Base-by-base conservation (phyloP, 92 coral and sea anemone species). In the Porites evermanni region DNA sequence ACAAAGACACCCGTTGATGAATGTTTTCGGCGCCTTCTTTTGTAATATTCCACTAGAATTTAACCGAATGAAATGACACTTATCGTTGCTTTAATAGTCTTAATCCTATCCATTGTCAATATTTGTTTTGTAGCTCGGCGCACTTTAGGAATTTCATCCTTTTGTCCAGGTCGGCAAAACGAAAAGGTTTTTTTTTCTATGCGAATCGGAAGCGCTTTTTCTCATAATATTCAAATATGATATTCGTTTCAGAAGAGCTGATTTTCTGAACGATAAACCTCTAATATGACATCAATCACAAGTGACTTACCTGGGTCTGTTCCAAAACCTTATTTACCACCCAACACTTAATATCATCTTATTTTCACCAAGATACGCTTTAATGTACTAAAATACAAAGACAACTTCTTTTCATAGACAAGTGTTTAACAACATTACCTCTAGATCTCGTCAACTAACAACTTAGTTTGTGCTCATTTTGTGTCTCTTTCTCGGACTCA, bases 181-280 rank as follows among this genome's bases (percentile, higher is more conserved):
- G 61, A 70, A 81, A 81, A 24, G 60, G 24, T 12, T 4, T 26
- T 56, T 32, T 69, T n/a, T 81, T 58, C 66, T 26, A 53, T 38
- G 47, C 47, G 47, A 38, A 38, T 70, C 86, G 77, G 86, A 81
- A 81, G 78, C 86, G 86, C 86, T 74, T 20, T 56, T 67, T 47
- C 65, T 58, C 23, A n/a, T 74, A n/a, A 53, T 8, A 17, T 26
- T 68, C 77, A 69, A 69, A 81, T 81, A 53, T 80, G 54, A 81
- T 53, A 81, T 56, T 68, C 17, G 59, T 68, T 70, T 74, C 83
- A 72, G 74, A 79, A 67, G 70, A 81, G 65, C 67, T 54, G 86
- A 81, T 70, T 12, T 12, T 53, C 44, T 56, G 53, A 29, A 26
- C 38, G 78, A 56, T 81, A 60, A 56, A 70, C 19, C 77, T 19